These are phyloP conservation scores for Silurus glanis DNA, from an alignment of 2,113 vertebrate genomes.

Conservation along the genomic window DNA sequence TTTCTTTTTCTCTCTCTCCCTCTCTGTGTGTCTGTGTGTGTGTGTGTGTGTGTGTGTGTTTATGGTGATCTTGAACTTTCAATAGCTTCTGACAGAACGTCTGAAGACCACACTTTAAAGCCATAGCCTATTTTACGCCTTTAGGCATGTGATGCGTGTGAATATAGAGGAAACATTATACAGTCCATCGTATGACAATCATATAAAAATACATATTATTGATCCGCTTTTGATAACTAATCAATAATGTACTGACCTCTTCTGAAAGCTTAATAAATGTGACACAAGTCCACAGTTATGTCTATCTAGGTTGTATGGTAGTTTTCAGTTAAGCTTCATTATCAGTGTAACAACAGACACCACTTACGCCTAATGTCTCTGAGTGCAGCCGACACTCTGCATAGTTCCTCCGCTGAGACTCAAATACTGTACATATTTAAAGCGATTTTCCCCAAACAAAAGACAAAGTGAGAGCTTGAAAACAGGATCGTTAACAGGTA, in stretches of 20 bases:
- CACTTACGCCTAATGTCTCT: conserved; percentile 31
- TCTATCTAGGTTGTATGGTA: not conserved
- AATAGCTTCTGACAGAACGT: not conserved
- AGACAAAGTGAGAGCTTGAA: not conserved
- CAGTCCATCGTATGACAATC: not conserved
- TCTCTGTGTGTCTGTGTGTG: not conserved
- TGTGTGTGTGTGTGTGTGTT: too few relatives aligned
- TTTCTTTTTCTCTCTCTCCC: not conserved
- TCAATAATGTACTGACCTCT: not conserved
- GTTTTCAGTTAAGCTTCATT: not conserved
- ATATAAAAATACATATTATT: not conserved
- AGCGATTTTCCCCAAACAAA: not conserved
- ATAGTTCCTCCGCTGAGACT: not conserved
- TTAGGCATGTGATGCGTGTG: not conserved
- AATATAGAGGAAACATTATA: not conserved
- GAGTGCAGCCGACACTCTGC: conserved; percentile 3
- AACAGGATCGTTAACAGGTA: not conserved
- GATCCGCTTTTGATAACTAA: too few relatives aligned
- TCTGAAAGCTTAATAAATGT: not conserved
- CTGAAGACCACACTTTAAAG: not conserved
- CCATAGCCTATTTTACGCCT: not conserved
- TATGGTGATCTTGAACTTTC: conserved; percentile 3
- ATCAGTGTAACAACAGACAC: not conserved
- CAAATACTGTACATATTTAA: not conserved
- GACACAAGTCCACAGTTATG: not conserved